Evolutionary conservation across 2,113 vertebrate species (phyloP), one percentile per base, ranked within the genome.

Genomic region (Cheilinus undulatus): DNA sequence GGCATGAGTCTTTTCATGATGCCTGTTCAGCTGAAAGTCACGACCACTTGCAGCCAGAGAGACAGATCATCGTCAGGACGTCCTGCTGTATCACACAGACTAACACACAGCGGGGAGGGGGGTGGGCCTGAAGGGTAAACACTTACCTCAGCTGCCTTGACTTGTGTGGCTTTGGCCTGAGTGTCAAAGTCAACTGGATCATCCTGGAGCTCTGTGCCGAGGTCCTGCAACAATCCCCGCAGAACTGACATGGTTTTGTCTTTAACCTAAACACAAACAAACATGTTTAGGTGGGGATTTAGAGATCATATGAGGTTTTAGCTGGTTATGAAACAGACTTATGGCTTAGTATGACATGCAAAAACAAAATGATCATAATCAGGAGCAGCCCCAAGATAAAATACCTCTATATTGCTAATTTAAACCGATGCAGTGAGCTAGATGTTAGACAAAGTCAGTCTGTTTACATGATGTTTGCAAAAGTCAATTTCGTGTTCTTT

Each of bases 201-300:
- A n/a, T 95, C 95, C 57, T 76, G 93, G 64, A 98, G 93, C 90
- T 96, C 94, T 14, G 80, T 92, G 68, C 94, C 89, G 19, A 98
- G 93, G 61, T 96, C 95, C 70, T 95, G 93, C 89, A 99, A 78
- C 3, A 95, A 93, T 61, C 91, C 93, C 83, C 92, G 95, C 84
- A 98, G 95, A 83, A 95, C 93, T 0, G 91, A 88, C 69, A 96
- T 57, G 0, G 93, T 94, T 90, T 94, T 94, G 73, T 80, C 94
- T 86, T 67, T 91, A 90, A 56, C 92, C 95, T 91, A 43, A 50
- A 72, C 24, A 0, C 58, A 15, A 70, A 28, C 28, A 27, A 63
- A n/a, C 23, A 74, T 12, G 34, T 30, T 6, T 30, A 28, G 38
- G 30, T 28, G 4, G 5, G 58, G 4, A 9, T 56, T 23, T 1